Evolutionary conservation across 2,113 vertebrate genomes (phyloP), one percentile per base, ranked within the genome.

Genomic region (Oreocharis arfaki): DNA sequence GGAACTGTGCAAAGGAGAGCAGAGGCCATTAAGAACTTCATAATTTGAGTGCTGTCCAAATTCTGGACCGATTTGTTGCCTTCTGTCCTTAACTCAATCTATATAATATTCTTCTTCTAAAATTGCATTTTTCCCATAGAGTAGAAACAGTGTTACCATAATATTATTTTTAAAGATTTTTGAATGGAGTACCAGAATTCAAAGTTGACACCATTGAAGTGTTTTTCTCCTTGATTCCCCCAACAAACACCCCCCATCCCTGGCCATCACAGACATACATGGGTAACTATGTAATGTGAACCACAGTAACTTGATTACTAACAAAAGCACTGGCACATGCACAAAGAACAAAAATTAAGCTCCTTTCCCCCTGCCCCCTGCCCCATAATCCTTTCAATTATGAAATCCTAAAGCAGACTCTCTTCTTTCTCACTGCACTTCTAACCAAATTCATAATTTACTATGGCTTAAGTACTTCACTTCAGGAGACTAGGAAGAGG

Each of bases 221-320:
- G 3, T 41, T 86, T 82, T 75, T 80, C 32, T 60, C 35, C 21
- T 57, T 1, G 0, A 41, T 24, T 24, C 7, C 9, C 11, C 8
- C 10, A 75, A 37, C 13, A 22, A n/a, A n/a, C 4, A 5, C 1
- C 6, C 9, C 23, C 9, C 1, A 2, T 26, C 10, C 8, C 4
- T 0, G 0, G 26, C 6, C 33, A 42, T 9, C 42, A 26, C 22
- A 73, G 27, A 44, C 37, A 83, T 37, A 60, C 24, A 76, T 8
- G 22, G 5, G 8, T 42, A 87, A 71, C 63, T 46, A 41, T 2
- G 7, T 47, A 55, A 59, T 11, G 24, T 44, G 35, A 95, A 85
- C 33, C 44, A 82, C 80, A 93, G 33, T 28, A 93, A 87, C 39
- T 3, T 47, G 13, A 60, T 85, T 81, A 81, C 55, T 33, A 89